Conservation (phyloP, 2,113 vertebrate species). For the Illadopsis cleaveri region DNA sequence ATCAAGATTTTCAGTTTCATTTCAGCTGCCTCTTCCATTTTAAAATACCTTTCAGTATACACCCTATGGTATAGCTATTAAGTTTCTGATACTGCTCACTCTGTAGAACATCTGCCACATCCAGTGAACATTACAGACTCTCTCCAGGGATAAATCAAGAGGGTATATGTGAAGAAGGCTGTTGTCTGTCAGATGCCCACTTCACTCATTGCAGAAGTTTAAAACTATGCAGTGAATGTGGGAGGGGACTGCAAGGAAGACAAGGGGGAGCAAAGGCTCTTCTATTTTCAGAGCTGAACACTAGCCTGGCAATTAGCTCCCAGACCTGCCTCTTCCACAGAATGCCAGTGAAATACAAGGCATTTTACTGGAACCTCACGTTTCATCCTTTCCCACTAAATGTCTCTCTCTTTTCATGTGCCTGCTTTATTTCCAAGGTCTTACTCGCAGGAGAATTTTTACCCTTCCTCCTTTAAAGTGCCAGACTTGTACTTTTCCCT, state of each 20-base stretch:
- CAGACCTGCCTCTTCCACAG: neutral
- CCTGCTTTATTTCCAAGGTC: neutral
- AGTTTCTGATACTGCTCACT: neutral
- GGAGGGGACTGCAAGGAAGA: constrained; percentile 29
- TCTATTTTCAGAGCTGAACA: constrained; percentile 45
- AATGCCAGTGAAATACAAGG: neutral
- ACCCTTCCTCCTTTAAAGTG: accelerated
- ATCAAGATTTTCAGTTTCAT: neutral
- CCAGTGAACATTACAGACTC: neutral
- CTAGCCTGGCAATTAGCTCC: neutral
- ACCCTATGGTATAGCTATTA: neutral
- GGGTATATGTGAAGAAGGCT: neutral
- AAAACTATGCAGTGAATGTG: constrained; percentile 57
- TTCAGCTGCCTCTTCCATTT: neutral
- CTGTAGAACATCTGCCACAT: neutral
- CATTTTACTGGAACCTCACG: neutral
- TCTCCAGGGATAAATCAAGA: neutral
- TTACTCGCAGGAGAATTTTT: neutral
- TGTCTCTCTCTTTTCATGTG: neutral
- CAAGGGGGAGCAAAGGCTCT: neutral
- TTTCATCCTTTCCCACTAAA: neutral
- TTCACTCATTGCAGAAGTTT: constrained; percentile 53
- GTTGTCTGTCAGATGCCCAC: constrained; percentile 46
- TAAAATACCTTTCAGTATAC: neutral
- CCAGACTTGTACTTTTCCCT: neutral